Conservation (phyloP, 2,888 invertebrate species). For the Dynastes maya region DNA sequence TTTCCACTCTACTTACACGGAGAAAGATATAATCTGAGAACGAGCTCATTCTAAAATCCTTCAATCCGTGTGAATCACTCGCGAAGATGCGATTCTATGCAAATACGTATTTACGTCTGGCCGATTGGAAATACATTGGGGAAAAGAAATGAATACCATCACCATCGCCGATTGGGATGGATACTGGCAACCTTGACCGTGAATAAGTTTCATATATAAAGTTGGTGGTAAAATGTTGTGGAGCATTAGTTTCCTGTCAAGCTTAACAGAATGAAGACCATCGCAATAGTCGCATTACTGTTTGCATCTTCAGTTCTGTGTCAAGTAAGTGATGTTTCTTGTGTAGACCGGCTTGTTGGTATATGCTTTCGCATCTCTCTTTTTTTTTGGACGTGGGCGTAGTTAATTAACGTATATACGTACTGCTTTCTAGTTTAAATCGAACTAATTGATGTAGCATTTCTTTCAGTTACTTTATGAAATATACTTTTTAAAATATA, state of each 20-base stretch:
- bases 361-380: not conserved
- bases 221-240: conserved; percentile 47
- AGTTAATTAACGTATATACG: not conserved
- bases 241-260: conserved; percentile 46
- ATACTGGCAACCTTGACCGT: conserved; percentile 50
- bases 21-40: conserved; percentile 9
- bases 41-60: conserved; percentile 2
- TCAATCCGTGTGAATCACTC: conserved; percentile 3
- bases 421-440: not conserved
- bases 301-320: conserved; percentile 44
- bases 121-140: conserved; percentile 14
- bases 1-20: conserved; percentile 18
- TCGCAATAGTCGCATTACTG: conserved; percentile 46
- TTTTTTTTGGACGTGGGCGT: not conserved
- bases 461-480: not conserved
- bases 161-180: conserved; percentile 16
- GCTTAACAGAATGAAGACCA: conserved; percentile 50
- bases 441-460: too few species aligned
- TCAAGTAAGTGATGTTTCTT: conserved; percentile 46
- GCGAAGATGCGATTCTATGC: not conserved
- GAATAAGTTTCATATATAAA: conserved; percentile 50
- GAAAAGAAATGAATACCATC: conserved; percentile 43
- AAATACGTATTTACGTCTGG: not conserved
- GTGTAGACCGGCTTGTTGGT: not conserved
- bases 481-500: not conserved